Evolutionary conservation across 2,888 invertebrate genomes (phyloP).

Genomic region (Cerastoderma edule): DNA sequence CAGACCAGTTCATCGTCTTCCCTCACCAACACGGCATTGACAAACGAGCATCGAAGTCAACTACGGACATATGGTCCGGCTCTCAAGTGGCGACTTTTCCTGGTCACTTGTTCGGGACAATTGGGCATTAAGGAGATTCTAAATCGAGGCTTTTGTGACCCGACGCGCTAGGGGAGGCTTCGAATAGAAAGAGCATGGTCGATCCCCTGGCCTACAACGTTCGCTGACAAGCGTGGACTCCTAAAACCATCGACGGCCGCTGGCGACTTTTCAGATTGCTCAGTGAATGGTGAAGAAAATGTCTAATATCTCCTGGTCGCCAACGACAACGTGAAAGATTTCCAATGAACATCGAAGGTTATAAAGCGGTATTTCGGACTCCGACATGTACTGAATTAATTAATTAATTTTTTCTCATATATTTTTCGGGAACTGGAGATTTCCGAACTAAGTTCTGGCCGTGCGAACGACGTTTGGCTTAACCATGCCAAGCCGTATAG

Average conservation of each 20-base stretch:
- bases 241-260: slow-evolving; percentile 8
- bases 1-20: slow-evolving; percentile 14
- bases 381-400: slow-evolving; percentile 34
- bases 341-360: slow-evolving; percentile 16
- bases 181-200: slow-evolving; percentile 30
- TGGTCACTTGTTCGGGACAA: slow-evolving; percentile 59
- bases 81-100: slow-evolving; percentile 40
- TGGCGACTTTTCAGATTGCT: slow-evolving; percentile 52
- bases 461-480: background rate
- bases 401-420: slow-evolving; percentile 59
- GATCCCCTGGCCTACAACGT: slow-evolving; percentile 12
- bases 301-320: slow-evolving; percentile 45
- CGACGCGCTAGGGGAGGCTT: slow-evolving; percentile 43
- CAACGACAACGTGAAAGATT: slow-evolving; percentile 37
- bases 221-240: slow-evolving; percentile 16
- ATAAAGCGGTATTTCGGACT: slow-evolving; percentile 16
- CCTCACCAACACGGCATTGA: slow-evolving; percentile 27
- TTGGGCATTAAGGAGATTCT: slow-evolving; percentile 34
- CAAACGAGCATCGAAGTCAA: slow-evolving; percentile 45
- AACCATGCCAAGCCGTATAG: too few relatives aligned
- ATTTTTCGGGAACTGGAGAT: slow-evolving; percentile 23
- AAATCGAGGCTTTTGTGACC: slow-evolving; percentile 47
- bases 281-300: slow-evolving; percentile 50
- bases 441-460: background rate
- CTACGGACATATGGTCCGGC: slow-evolving; percentile 57